Evolutionary conservation across 2,888 invertebrate genomes (phyloP).

Genomic region (Trachelus stipa): DNA sequence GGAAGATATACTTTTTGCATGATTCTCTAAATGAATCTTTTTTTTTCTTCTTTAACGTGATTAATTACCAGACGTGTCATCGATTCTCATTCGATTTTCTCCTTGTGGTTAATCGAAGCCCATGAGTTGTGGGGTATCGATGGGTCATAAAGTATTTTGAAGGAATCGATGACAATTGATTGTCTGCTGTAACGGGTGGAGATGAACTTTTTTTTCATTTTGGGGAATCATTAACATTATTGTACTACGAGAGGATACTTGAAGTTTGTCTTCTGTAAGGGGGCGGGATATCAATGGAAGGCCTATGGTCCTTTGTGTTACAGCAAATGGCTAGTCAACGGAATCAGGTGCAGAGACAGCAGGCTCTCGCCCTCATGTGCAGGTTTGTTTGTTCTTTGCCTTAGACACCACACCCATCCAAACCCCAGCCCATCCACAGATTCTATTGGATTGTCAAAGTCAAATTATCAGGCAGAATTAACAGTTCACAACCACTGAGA

Average conservation of each 20-base stretch:
- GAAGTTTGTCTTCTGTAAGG: slow-evolving; percentile 36
- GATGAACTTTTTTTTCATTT: not conserved
- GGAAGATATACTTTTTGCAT: slow-evolving; percentile 48
- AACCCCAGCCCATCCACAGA: not conserved
- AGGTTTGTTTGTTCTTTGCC: slow-evolving; percentile 72
- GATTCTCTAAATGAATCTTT: slow-evolving; percentile 38
- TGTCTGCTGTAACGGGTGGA: not conserved
- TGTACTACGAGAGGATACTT: not conserved
- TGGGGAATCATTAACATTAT: not conserved
- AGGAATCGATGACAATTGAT: not conserved
- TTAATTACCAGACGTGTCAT: not conserved
- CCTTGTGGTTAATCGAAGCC: not conserved
- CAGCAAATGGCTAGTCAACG: slow-evolving; percentile 90
- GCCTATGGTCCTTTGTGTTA: slow-evolving; percentile 68
- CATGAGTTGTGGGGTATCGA: not conserved
- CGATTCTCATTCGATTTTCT: not conserved
- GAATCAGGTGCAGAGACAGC: slow-evolving; percentile 89
- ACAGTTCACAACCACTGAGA: not conserved
- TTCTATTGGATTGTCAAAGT: not conserved
- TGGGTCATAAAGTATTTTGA: not conserved
- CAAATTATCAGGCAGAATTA: slow-evolving; percentile 5
- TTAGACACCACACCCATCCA: slow-evolving; percentile 35
- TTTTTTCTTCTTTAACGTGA: not conserved
- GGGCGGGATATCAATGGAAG: slow-evolving; percentile 64
- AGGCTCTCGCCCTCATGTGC: slow-evolving; percentile 92